These are phyloP conservation scores for Pachydiplax longipennis DNA, from an alignment of 2,888 invertebrate species.

Conservation along the genomic window DNA sequence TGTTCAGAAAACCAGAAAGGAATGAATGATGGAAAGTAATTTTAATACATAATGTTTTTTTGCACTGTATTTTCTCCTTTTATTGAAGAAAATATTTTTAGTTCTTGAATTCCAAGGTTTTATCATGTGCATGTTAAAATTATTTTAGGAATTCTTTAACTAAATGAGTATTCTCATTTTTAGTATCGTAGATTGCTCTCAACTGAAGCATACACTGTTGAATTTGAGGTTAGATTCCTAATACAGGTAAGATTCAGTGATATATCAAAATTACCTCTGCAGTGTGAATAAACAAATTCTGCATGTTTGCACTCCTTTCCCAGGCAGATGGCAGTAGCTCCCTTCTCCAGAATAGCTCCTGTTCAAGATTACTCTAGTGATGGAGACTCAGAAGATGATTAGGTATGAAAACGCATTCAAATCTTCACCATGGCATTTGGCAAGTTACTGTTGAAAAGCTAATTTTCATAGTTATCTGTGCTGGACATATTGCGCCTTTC, in stretches of 20 bases:
- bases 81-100: too few species aligned
- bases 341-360: constrained; percentile 64
- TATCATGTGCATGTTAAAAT: background rate
- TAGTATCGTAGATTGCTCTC: constrained; percentile 26
- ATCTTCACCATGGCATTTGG: constrained; percentile 16
- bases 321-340: constrained; percentile 61
- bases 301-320: constrained; percentile 45
- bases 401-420: constrained; percentile 54
- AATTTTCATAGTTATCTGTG: constrained; percentile 31
- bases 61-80: too few species aligned
- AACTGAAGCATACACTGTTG: constrained; percentile 20
- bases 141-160: background rate
- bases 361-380: constrained; percentile 84
- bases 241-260: background rate
- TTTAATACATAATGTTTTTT: too few species aligned
- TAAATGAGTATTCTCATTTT: constrained; percentile 18
- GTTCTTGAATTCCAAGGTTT: background rate
- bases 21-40: too few species aligned
- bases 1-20: too few species aligned
- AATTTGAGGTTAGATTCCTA: constrained; percentile 25
- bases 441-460: constrained; percentile 35
- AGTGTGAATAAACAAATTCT: constrained; percentile 60
- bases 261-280: constrained; percentile 63
- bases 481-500: constrained; percentile 41
- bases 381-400: constrained; percentile 92